Conservation (phyloP, 2,113 vertebrate genomes). For the Centropus unirufus region DNA sequence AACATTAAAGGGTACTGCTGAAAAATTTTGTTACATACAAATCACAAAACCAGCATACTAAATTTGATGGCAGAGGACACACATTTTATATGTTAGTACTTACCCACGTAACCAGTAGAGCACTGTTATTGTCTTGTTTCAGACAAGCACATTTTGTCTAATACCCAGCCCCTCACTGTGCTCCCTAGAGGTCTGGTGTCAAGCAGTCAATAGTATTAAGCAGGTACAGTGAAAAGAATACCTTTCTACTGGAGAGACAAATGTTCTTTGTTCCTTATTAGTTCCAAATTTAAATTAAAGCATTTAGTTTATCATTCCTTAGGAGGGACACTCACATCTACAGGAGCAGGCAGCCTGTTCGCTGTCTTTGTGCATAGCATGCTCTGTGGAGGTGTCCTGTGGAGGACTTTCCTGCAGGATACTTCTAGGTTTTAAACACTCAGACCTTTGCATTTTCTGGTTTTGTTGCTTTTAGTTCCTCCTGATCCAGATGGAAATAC, state of each 20-base stretch:
- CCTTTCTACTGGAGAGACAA: background rate
- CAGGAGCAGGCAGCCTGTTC: background rate
- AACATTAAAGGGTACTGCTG: background rate
- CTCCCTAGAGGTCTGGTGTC: background rate
- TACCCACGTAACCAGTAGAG: background rate
- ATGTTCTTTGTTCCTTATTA: background rate
- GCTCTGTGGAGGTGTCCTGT: background rate
- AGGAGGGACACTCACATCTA: accelerated
- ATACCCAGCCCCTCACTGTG: background rate
- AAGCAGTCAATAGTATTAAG: background rate
- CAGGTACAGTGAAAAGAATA: background rate
- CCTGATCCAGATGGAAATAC: background rate
- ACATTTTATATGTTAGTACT: background rate
- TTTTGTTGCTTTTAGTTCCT: background rate
- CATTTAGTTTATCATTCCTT: background rate
- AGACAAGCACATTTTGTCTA: background rate
- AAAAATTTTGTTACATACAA: background rate
- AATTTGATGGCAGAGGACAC: background rate
- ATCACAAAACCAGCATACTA: background rate
- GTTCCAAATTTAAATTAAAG: background rate
- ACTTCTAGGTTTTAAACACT: background rate
- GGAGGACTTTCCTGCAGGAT: background rate
- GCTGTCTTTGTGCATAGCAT: background rate
- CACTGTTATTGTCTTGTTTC: background rate
- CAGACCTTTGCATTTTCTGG: background rate